Percentiles rank a stretch among this genome's conserved stretches.
phyloP scores from a whole-genome alignment of 2,888 invertebrate species.

The Hydroisotoma schaefferi region DNA sequence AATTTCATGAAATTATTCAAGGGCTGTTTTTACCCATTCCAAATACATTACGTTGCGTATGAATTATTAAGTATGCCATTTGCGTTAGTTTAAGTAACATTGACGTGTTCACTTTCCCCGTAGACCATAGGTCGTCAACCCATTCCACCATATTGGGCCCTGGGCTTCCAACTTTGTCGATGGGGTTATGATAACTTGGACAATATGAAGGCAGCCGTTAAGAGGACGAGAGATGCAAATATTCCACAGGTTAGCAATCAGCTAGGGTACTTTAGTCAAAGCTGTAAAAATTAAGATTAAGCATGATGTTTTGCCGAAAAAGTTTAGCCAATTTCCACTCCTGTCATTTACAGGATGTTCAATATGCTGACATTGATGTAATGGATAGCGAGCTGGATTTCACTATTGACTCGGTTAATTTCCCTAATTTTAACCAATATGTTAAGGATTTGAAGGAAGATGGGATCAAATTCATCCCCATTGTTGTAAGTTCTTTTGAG shows the following conservation, averaged over 20 bases:
- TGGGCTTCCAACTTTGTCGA: slow-evolving; percentile 80
- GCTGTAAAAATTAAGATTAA: too few species aligned
- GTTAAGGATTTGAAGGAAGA: slow-evolving; percentile 65
- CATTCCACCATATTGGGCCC: slow-evolving; percentile 82
- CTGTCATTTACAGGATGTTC: slow-evolving; percentile 38
- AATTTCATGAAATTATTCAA: too few species aligned
- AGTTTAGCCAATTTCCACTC: too few species aligned
- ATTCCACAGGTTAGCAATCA: slow-evolving; percentile 75
- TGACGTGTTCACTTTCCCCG: not conserved
- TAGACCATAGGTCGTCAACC: slow-evolving; percentile 65
- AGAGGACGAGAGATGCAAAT: slow-evolving; percentile 65
- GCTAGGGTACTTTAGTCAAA: too few species aligned
- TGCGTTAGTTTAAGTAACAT: not conserved
- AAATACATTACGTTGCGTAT: too few species aligned
- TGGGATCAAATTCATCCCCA: slow-evolving; percentile 44
- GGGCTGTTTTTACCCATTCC: too few species aligned
- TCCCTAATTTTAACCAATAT: slow-evolving; percentile 63
- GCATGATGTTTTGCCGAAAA: too few species aligned
- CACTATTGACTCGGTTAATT: slow-evolving; percentile 64
- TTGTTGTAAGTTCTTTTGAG: slow-evolving; percentile 38
- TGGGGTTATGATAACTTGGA: slow-evolving; percentile 66
- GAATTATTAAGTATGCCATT: not conserved
- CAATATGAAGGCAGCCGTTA: slow-evolving; percentile 63
- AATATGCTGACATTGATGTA: slow-evolving; percentile 61
- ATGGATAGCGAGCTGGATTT: slow-evolving; percentile 77